Conservation (phyloP, 23 tunicate species). For the Ascidia mentula region DNA sequence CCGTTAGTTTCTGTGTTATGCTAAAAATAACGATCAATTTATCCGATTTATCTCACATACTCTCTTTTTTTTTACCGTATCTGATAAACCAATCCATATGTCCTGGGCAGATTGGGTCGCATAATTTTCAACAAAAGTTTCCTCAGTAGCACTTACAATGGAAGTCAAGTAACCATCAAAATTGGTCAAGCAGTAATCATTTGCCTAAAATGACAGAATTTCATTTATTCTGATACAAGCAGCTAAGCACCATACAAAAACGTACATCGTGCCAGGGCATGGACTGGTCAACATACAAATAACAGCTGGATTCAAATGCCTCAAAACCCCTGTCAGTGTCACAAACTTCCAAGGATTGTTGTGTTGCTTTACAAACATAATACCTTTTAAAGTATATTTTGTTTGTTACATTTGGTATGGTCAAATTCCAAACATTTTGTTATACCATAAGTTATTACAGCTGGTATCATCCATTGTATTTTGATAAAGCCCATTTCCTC, state of each 20-base stretch:
- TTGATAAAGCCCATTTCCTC: not conserved
- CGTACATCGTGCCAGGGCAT: slow-evolving; percentile 56
- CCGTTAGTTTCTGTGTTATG: too few relatives aligned
- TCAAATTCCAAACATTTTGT: too few relatives aligned
- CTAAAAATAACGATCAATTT: too few relatives aligned
- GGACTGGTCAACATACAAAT: slow-evolving; percentile 4
- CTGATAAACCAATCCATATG: slow-evolving; percentile 83
- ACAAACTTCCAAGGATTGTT: slow-evolving; percentile 41
- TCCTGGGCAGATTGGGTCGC: slow-evolving; percentile 3
- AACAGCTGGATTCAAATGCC: slow-evolving; percentile 40
- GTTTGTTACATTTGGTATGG: too few relatives aligned
- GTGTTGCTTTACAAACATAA: slow-evolving; percentile 15
- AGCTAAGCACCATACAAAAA: too few relatives aligned
- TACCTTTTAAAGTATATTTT: too few relatives aligned
- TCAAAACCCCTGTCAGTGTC: slow-evolving; percentile 56
- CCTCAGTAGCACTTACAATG: slow-evolving; percentile 24
- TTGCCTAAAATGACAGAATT: slow-evolving; percentile 30
- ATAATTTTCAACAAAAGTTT: slow-evolving; percentile 13
- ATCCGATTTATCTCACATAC: too few relatives aligned
- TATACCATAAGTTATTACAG: too few relatives aligned
- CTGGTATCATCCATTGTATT: slow-evolving; percentile 23
- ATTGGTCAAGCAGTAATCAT: slow-evolving; percentile 40
- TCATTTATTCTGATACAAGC: not conserved
- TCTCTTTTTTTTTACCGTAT: slow-evolving; percentile 32
- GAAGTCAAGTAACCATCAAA: slow-evolving; percentile 55